Evolutionary conservation across 2,797 vertebrate genomes (phyloP), one percentile per base, ranked within the genome.

Genomic region (Clangula hyemalis): DNA sequence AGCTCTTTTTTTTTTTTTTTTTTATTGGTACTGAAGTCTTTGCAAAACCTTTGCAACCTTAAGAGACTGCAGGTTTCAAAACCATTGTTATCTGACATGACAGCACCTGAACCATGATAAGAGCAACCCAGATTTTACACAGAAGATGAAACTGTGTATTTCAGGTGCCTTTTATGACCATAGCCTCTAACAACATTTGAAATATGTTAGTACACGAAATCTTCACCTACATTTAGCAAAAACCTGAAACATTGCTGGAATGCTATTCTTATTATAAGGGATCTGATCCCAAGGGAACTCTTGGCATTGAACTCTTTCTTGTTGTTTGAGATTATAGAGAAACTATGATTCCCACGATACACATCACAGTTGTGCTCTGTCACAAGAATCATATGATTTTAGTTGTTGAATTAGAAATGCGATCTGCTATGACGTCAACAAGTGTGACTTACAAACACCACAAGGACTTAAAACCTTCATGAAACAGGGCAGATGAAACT

Each of bases 401-500:
- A 68, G 17, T 51, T 66, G 11, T 28, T 71, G 39, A 20, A 45
- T 34, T 45, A 53, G 19, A 93, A 85, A 84, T 61, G 45, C 5
- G 6, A n/a, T 19, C 27, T 49, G 30, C 39, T 25, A 49, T 11
- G 13, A 32, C 11, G 58, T 34, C 30, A 83, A 53, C 14, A 56
- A 64, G 17, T 2, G 47, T 7, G 15, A 17, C 11, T 78, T 57
- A 66, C 57, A 79, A 87, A 64, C 3, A 34, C 22, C 2, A 0
- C 32, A 5, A 66, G 30, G 6, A 39, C 14, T 36, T 72, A 7
- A 0, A 83, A 57, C 1, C 5, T 45, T 6, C 4, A 6, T 36
- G 24, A 43, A 19, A 22, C 7, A 79, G 54, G 3, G 17, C 19
- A 28, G 38, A n/a, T 73, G 20, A 62, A 66, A 62, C 6, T 73